Evolutionary conservation across 2,113 vertebrate species (phyloP).

Genomic region (Neogobius melanostomus): DNA sequence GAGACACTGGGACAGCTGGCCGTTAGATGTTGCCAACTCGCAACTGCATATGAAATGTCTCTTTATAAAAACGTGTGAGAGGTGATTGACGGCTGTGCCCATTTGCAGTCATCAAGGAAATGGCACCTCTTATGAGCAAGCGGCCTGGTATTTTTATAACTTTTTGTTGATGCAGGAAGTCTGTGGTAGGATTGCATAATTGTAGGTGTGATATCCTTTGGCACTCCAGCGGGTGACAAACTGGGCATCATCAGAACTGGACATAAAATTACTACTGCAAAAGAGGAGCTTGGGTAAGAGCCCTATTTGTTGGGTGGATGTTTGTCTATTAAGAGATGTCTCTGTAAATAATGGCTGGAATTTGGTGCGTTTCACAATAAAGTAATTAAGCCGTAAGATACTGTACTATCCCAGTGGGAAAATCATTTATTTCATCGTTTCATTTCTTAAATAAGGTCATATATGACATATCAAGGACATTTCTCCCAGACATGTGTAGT

Average conservation of each 20-base stretch:
- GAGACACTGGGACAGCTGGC: conserved; percentile 3
- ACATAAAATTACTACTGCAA: background rate
- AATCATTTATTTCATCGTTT: too few relatives aligned
- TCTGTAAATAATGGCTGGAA: background rate
- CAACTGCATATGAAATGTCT: conserved; percentile 2
- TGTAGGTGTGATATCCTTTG: conserved; percentile 12
- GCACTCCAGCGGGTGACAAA: conserved; percentile 1
- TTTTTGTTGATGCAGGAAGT: background rate
- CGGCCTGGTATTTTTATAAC: background rate
- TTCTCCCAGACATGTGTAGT: too few relatives aligned
- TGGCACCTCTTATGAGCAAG: background rate
- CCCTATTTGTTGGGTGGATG: background rate
- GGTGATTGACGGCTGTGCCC: background rate
- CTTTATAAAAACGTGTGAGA: conserved; percentile 3
- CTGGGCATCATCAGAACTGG: conserved; percentile 1
- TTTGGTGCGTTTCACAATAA: background rate
- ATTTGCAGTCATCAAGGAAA: conserved; percentile 5
- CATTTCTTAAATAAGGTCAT: too few relatives aligned
- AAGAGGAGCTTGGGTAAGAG: background rate
- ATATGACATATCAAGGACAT: too few relatives aligned
- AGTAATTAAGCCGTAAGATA: too few relatives aligned
- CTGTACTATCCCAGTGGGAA: too few relatives aligned
- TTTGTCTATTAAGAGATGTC: background rate
- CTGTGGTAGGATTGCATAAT: conserved; percentile 6
- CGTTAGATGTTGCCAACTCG: background rate